Base-by-base conservation (phyloP, 2,888 invertebrate genomes). In the Pharmacophagus antenor region DNA sequence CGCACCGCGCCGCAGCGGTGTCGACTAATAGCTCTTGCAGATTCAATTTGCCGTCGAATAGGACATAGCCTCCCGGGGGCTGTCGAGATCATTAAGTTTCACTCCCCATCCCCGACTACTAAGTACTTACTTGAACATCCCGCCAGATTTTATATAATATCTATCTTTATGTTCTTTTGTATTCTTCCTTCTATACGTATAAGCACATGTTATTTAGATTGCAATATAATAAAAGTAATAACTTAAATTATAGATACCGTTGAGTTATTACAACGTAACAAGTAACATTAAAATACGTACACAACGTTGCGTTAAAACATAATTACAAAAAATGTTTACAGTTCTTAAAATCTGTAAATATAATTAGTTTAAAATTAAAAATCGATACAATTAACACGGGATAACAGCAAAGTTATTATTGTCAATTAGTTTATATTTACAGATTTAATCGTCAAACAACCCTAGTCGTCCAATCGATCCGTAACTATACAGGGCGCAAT, bases 41-140 rank as follows among this genome's bases (percentile, higher is more conserved):
- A 88, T 88, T 88, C 84, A 88, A 88, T 88, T 88, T 88, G 80
- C 80, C 76, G 74, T 78, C 82, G 80, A 84, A 88, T 84, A 84
- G 85, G 84, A 80, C 80, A 82, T 82, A 84, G 78, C 80, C 82
- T 82, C 82, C 81, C 80, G 70, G 77, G 80, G 81, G 80, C 81
- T 79, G 78, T 80, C 79, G 79, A 80, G 79, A 85, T 87, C 84
- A 88, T 87, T 87, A 85, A 84, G 80, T 85, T 84, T 84, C 81
- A 74, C 79, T 57, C 78, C 76, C 73, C 79, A 77, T 78, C 78
- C 80, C 70, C 71, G 67, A 65, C 68, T 71, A 69, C 70, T 70
- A 73, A 70, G 69, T 65, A 71, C 71, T 76, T 68, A 70, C 73
- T 79, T 75, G 71, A 74, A 82, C 79, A 77, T 73, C 74, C 73